Percentiles rank a stretch among this genome's conserved stretches.
Conservation (phyloP, 2,888 invertebrate genomes). For the Leptinotarsa tumamoca region DNA sequence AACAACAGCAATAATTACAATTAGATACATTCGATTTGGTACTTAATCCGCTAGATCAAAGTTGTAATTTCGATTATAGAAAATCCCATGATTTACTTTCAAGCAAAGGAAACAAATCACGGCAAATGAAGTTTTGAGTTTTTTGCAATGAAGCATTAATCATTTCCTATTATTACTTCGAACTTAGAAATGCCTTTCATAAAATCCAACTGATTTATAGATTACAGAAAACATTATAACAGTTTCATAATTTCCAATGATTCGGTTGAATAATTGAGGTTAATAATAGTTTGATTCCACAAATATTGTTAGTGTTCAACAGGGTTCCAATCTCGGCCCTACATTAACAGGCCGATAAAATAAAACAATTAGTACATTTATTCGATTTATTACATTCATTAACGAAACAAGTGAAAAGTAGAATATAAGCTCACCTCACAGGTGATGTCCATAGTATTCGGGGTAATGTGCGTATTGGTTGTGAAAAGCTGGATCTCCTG, state of each 20-base stretch:
- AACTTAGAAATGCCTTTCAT: neutral
- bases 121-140: neutral
- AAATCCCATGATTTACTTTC: neutral
- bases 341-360: neutral
- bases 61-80: neutral
- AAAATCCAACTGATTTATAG: slow-evolving; percentile 6
- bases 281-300: neutral
- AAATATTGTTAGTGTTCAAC: neutral
- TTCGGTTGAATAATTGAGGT: too few relatives aligned
- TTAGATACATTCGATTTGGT: neutral
- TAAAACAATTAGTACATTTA: neutral
- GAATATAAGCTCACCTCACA: slow-evolving; percentile 69
- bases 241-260: neutral
- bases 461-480: slow-evolving; percentile 93
- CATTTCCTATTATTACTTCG: neutral
- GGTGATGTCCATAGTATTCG: slow-evolving; percentile 94
- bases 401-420: neutral
- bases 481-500: slow-evolving; percentile 92
- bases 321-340: neutral
- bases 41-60: neutral
- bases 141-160: neutral
- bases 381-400: neutral
- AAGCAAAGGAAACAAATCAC: neutral
- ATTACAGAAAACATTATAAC: neutral
- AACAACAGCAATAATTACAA: neutral